These are phyloP conservation scores for Echinops telfairi DNA, from an alignment of 2,113 vertebrate species.

Conservation along the genomic window DNA sequence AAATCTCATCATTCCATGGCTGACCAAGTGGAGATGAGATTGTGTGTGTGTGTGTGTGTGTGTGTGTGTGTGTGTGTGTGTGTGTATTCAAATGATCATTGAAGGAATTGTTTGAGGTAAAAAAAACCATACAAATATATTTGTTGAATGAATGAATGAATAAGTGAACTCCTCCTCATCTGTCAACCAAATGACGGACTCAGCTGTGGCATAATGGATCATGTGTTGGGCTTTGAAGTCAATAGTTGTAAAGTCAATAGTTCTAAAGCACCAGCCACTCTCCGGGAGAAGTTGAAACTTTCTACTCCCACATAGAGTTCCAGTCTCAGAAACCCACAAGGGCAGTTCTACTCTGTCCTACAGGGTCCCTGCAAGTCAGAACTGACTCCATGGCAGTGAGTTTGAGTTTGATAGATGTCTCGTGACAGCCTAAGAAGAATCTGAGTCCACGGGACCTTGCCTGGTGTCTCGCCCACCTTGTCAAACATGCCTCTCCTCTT, in stretches of 20 bases:
- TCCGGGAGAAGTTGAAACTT: too few relatives aligned
- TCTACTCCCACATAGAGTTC: too few relatives aligned
- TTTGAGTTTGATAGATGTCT: background rate
- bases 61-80: too few relatives aligned
- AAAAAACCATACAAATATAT: background rate
- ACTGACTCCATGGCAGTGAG: too few relatives aligned
- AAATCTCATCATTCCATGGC: background rate
- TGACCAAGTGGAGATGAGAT: background rate
- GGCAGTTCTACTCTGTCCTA: too few relatives aligned
- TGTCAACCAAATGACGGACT: background rate
- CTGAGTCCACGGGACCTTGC: background rate
- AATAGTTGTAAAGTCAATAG: too few relatives aligned
- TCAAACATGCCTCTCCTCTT: background rate
- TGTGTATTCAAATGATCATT: background rate
- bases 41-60: too few relatives aligned
- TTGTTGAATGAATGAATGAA: background rate
- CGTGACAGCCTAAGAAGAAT: background rate
- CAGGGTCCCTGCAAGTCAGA: too few relatives aligned
- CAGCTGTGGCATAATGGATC: background rate
- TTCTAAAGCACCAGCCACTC: too few relatives aligned
- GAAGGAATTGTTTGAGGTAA: conserved; percentile 6
- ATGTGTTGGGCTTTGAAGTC: too few relatives aligned
- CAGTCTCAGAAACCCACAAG: too few relatives aligned
- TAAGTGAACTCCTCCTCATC: background rate
- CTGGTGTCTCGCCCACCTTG: too few relatives aligned